A percentile compares a stretch with the other conserved stretches of the same genome.
These are phyloP conservation scores for Phoxinus dragarum DNA, from an alignment of 2,797 vertebrate genomes.

Conservation along the genomic window DNA sequence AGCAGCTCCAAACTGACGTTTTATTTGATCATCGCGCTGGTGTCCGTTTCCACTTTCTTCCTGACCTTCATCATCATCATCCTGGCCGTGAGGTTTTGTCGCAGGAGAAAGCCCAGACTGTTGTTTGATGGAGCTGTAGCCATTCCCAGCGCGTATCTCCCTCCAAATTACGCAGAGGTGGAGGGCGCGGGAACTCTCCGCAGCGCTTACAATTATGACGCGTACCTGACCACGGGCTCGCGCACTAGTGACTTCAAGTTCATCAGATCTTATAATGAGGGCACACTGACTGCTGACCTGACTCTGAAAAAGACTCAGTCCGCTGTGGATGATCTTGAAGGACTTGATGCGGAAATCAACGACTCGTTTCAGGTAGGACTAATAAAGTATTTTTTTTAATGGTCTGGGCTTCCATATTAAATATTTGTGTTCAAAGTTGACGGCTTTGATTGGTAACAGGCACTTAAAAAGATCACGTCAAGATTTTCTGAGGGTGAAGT, in stretches of 20 bases:
- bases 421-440: no score
- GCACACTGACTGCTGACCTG: conserved; percentile 49
- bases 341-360: background rate
- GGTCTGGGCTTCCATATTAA: no score
- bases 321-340: background rate
- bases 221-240: conserved; percentile 20
- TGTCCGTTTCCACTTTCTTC: conserved; percentile 62
- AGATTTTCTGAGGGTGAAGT: no score
- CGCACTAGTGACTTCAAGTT: conserved; percentile 26
- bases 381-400: no score
- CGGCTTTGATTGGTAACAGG: background rate
- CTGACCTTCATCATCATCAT: conserved; percentile 28
- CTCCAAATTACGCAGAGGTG: conserved; percentile 9
- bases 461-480: background rate
- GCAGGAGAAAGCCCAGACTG: conserved; percentile 23
- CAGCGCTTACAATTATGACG: conserved; percentile 16
- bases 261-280: conserved; percentile 1
- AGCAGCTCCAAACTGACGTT: conserved; percentile 59
- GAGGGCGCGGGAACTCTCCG: conserved; percentile 18
- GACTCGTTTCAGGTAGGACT: background rate
- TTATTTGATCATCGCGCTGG: conserved; percentile 61
- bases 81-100: conserved; percentile 24
- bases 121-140: conserved; percentile 29
- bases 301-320: conserved; percentile 48
- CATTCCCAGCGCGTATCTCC: conserved; percentile 14